Conservation (phyloP, 2,888 invertebrate genomes). For the Nymphalis c-album region DNA sequence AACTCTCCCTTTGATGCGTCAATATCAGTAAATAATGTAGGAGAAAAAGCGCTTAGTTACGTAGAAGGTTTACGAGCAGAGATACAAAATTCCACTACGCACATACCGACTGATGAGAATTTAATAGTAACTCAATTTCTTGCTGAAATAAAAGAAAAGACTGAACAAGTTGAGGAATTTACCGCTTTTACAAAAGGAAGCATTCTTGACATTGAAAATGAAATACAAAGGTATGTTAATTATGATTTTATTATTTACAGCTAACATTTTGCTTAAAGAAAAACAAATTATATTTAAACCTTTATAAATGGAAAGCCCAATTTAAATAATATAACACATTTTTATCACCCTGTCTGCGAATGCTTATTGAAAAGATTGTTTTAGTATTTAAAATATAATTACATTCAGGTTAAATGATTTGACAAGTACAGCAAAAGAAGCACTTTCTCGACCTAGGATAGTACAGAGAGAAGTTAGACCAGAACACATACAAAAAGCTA, state of each 20-base stretch:
- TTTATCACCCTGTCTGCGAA: no score
- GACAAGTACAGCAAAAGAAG: conserved; percentile 58
- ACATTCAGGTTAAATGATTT: conserved; percentile 53
- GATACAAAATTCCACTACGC: conserved; percentile 56
- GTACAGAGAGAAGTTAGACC: conserved; percentile 48
- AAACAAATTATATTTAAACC: no score
- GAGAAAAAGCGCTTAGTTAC: conserved; percentile 54
- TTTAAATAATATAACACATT: no score
- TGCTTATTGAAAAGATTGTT: no score
- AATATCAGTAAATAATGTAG: conserved; percentile 48
- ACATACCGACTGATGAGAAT: conserved; percentile 59
- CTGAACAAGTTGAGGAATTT: conserved; percentile 58
- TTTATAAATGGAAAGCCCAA: no score
- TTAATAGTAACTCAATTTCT: conserved; percentile 62
- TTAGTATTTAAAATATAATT: neutral
- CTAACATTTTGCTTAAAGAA: no score
- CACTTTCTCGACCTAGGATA: conserved; percentile 50
- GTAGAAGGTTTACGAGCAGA: conserved; percentile 58
- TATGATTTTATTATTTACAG: neutral
- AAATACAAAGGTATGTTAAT: conserved; percentile 61
- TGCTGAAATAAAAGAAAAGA: conserved; percentile 60
- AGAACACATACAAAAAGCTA: conserved; percentile 60
- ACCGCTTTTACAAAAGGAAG: conserved; percentile 59
- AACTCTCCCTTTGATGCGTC: conserved; percentile 54
- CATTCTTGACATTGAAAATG: conserved; percentile 60